Evolutionary conservation across 1,140 invertebrate genomes (phyloP).

Genomic region (Heliconius nattereri): DNA sequence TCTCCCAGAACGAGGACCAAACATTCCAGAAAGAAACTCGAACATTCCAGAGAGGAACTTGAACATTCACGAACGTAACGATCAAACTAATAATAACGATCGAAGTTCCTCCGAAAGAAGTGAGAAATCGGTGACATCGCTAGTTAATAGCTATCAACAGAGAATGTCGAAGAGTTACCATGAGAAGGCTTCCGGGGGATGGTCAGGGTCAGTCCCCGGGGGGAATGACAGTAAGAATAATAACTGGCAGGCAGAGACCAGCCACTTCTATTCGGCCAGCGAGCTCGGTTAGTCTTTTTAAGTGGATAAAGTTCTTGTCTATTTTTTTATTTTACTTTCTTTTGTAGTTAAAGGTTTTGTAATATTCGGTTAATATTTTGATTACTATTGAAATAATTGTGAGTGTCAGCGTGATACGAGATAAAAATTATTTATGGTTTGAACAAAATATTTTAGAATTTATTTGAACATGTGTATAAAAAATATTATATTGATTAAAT

Average conservation of each 20-base stretch:
- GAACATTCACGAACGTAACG: conserved; percentile 31
- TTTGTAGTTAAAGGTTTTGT: background rate
- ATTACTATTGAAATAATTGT: no score
- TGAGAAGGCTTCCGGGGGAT: conserved; percentile 41
- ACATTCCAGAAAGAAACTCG: conserved; percentile 31
- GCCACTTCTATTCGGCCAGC: conserved; percentile 72
- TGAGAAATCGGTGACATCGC: conserved; percentile 59
- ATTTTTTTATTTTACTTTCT: background rate
- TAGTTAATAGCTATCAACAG: conserved; percentile 73
- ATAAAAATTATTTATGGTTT: no score
- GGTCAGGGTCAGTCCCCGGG: conserved; percentile 36
- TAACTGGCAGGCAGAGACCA: conserved; percentile 64
- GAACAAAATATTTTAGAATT: no score
- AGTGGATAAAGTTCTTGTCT: background rate
- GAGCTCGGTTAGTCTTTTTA: conserved; percentile 67
- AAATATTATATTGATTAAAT: no score
- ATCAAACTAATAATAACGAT: conserved; percentile 25
- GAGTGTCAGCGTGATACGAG: no score
- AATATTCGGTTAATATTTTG: background rate
- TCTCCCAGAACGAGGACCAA: conserved; percentile 35
- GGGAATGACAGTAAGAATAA: conserved; percentile 53
- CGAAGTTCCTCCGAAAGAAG: conserved; percentile 29
- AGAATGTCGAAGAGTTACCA: conserved; percentile 56
- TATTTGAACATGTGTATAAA: no score
- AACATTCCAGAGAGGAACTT: conserved; percentile 48